Evolutionary conservation across 2,888 invertebrate genomes (phyloP).

Genomic region (Cordilura impudica): DNA sequence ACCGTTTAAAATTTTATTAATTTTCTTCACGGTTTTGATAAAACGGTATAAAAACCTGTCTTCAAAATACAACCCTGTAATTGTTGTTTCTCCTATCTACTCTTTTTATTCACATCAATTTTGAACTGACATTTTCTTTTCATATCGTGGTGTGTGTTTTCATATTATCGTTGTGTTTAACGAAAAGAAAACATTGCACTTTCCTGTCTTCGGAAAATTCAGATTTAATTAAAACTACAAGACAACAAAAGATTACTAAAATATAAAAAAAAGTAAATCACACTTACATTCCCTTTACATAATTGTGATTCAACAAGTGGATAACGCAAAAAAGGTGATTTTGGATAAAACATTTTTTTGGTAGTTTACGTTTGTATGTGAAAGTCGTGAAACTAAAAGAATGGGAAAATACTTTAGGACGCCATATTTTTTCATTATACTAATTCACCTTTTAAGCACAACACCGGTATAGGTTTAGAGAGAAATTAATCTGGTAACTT

Average conservation of each 20-base stretch:
- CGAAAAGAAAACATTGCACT: conserved; percentile 25
- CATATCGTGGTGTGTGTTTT: conserved; percentile 18
- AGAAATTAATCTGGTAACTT: conserved; percentile 44
- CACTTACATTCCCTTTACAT: conserved; percentile 75
- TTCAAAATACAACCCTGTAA: conserved; percentile 22
- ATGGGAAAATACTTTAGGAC: conserved; percentile 24
- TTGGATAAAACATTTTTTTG: conserved; percentile 74
- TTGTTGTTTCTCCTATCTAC: background rate
- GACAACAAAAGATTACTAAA: background rate
- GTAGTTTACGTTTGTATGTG: conserved; percentile 37
- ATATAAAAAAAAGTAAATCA: conserved; percentile 4
- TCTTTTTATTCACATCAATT: conserved; percentile 1
- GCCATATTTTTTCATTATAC: conserved; percentile 43
- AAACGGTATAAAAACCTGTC: too few relatives aligned
- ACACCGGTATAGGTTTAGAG: conserved; percentile 18
- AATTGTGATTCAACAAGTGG: conserved; percentile 74
- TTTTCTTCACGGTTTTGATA: too few relatives aligned
- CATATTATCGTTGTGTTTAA: conserved; percentile 35
- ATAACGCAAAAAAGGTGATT: conserved; percentile 74
- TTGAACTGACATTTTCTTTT: conserved; percentile 37
- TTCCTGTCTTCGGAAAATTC: conserved; percentile 18
- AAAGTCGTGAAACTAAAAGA: conserved; percentile 37
- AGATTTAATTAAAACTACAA: conserved; percentile 9
- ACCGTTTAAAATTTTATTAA: background rate
- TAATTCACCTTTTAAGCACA: conserved; percentile 35